phyloP scores from a whole-genome alignment of 2,797 vertebrate species.

The Brachymystax lenok region DNA sequence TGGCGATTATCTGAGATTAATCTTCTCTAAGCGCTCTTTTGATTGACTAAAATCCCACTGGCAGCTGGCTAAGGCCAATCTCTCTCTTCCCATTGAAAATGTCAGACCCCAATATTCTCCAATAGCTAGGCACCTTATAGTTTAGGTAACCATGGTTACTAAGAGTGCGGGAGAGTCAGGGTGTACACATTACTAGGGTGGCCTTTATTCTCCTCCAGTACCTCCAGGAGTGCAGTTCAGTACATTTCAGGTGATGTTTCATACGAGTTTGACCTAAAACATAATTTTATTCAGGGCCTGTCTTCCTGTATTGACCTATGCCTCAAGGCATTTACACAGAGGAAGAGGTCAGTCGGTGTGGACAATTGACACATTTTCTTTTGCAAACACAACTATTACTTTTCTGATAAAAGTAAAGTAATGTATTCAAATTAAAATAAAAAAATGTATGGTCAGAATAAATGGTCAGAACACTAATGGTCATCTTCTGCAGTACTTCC shows the following conservation, averaged over 20 bases:
- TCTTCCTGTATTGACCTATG: background rate
- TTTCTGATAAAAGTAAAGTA: background rate
- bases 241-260: background rate
- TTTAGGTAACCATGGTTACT: conserved; percentile 16
- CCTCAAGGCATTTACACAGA: background rate
- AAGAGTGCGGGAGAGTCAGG: background rate
- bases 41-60: conserved; percentile 53
- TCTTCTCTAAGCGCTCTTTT: conserved; percentile 58
- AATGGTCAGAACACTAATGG: background rate
- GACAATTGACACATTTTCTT: background rate
- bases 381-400: background rate
- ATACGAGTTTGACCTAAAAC: background rate
- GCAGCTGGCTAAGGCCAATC: conserved; percentile 58
- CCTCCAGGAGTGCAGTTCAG: background rate
- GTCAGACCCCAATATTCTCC: conserved; percentile 20
- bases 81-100: conserved; percentile 46
- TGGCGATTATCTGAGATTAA: conserved; percentile 73
- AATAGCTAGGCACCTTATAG: conserved; percentile 3
- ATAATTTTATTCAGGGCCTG: too few relatives aligned
- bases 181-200: background rate
- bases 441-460: too few relatives aligned
- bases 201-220: background rate
- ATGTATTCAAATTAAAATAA: background rate
- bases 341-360: background rate
- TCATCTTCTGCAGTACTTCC: background rate